Percentiles rank a stretch among this genome's conserved stretches.
Evolutionary conservation across 2,888 invertebrate genomes (phyloP).

Genomic region (Xylota segnis): DNA sequence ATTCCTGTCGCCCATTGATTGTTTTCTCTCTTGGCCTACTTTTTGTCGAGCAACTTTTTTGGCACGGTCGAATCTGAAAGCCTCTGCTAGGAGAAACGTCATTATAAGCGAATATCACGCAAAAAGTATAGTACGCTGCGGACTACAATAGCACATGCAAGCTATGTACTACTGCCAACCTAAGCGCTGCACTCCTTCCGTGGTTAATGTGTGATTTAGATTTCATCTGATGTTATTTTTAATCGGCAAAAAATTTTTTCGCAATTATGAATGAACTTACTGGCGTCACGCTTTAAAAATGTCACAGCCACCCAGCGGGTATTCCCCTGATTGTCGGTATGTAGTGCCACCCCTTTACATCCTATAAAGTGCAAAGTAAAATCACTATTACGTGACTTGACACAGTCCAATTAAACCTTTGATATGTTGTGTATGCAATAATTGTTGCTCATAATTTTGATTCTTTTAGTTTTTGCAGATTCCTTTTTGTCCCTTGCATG

Average conservation of each 20-base stretch:
- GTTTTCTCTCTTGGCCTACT: too few relatives aligned
- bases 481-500: conserved; percentile 10
- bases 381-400: conserved; percentile 59
- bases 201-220: conserved; percentile 5
- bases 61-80: too few relatives aligned
- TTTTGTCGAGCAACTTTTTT: too few relatives aligned
- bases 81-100: too few relatives aligned
- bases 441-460: conserved; percentile 49
- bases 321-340: conserved; percentile 8
- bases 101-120: too few relatives aligned
- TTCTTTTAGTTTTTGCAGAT: not conserved
- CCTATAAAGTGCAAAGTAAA: conserved; percentile 14
- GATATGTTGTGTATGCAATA: conserved; percentile 27
- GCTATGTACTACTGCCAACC: not conserved
- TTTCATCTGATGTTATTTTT: conserved; percentile 6
- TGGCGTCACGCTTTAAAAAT: conserved; percentile 13
- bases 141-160: too few relatives aligned
- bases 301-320: conserved; percentile 8
- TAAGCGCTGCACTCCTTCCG: not conserved
- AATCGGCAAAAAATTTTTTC: conserved; percentile 9
- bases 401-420: conserved; percentile 48
- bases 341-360: not conserved
- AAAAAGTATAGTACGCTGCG: too few relatives aligned
- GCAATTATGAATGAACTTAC: not conserved
- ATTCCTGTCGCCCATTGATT: too few relatives aligned